Conservation (phyloP, 2,797 vertebrate species). For the Miichthys miiuy region DNA sequence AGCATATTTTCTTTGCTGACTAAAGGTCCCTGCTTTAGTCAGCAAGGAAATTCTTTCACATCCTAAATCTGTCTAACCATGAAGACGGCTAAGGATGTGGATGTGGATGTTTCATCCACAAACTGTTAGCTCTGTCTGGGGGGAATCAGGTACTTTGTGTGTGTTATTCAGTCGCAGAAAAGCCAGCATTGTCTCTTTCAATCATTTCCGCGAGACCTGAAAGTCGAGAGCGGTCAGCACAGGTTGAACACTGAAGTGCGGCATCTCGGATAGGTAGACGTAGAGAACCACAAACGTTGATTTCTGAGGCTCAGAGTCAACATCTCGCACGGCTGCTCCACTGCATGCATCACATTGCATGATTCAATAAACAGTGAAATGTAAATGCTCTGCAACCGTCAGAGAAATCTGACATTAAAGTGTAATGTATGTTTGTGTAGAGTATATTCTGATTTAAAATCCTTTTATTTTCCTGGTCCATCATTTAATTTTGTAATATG, state of each 20-base stretch:
- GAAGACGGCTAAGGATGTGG: conserved; percentile 8
- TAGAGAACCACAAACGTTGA: neutral
- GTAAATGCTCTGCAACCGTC: neutral
- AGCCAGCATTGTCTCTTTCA: conserved; percentile 5
- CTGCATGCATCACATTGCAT: neutral
- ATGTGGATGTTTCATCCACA: neutral
- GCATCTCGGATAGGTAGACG: neutral
- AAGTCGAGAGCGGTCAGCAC: neutral
- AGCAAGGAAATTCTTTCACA: conserved; percentile 31
- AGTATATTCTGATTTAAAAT: neutral
- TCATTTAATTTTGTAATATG: too few species aligned
- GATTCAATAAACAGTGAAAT: neutral
- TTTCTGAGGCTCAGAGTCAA: conserved; percentile 5
- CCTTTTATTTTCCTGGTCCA: neutral
- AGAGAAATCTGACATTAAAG: neutral
- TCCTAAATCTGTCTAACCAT: conserved; percentile 23
- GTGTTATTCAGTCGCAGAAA: conserved; percentile 4
- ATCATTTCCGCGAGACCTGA: neutral
- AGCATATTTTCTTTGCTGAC: too few species aligned
- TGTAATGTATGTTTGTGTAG: neutral
- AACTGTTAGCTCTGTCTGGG: neutral
- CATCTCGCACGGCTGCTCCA: neutral
- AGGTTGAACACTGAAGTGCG: neutral
- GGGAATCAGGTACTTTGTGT: neutral
- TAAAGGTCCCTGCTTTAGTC: conserved; percentile 3